Evolutionary conservation across 2,113 vertebrate species (phyloP).

Genomic region (Tyrannus savana): DNA sequence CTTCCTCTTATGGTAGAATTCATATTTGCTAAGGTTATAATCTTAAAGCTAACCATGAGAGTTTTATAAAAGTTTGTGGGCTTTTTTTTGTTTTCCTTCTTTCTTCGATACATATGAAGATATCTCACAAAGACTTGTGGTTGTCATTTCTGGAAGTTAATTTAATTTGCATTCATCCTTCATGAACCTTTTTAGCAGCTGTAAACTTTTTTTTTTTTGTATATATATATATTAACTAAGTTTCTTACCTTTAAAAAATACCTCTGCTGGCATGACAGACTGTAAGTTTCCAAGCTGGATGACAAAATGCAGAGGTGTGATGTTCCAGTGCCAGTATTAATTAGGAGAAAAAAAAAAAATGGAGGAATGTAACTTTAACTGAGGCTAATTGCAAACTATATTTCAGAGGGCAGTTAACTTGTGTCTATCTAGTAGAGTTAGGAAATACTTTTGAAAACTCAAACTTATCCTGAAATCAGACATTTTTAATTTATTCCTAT

Average conservation of each 20-base stretch:
- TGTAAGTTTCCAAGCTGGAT: not conserved
- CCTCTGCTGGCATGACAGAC: not conserved
- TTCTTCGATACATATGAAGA: accelerated
- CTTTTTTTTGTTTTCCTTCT: not conserved
- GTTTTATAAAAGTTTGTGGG: not conserved
- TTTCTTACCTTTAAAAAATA: not conserved
- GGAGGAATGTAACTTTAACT: not conserved
- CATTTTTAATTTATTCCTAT: not conserved
- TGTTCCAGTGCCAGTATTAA: not conserved
- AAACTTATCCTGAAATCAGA: not conserved
- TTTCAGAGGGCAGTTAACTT: not conserved
- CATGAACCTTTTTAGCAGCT: not conserved
- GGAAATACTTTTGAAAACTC: not conserved
- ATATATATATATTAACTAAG: not conserved
- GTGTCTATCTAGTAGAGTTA: not conserved
- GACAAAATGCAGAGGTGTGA: not conserved
- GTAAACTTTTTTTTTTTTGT: not conserved
- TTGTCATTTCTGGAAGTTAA: not conserved
- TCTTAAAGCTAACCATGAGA: not conserved
- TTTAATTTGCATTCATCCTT: not conserved
- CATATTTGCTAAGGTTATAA: not conserved
- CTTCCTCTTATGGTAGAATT: not conserved
- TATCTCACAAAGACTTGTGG: not conserved
- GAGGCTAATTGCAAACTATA: not conserved
- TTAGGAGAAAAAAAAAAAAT: not conserved